These are phyloP conservation scores for Poecile montanus DNA, from an alignment of 2,797 vertebrate genomes.

Conservation along the genomic window DNA sequence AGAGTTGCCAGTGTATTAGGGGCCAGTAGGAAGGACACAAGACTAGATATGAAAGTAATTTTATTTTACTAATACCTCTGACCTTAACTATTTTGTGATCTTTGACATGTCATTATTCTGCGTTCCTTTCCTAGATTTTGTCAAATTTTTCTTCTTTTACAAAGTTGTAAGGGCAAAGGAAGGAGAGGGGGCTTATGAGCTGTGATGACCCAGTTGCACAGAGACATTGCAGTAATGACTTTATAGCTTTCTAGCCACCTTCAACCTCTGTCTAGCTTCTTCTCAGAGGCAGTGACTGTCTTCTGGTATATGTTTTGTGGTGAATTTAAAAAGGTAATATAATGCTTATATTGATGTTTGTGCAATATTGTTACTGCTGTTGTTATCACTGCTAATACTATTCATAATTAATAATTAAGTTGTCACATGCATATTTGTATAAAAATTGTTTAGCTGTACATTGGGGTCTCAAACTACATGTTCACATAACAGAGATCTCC, in stretches of 20 bases:
- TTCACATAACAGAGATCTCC: background rate
- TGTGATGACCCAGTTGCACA: background rate
- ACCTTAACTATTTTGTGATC: background rate
- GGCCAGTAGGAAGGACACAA: background rate
- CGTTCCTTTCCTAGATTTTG: background rate
- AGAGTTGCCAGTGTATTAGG: background rate
- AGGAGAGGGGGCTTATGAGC: rapidly evolving
- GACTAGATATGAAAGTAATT: background rate
- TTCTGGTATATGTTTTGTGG: background rate
- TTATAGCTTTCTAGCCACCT: background rate
- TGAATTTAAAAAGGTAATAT: background rate
- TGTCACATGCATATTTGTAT: background rate
- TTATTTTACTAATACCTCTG: background rate
- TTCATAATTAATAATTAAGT: background rate
- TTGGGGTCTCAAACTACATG: background rate
- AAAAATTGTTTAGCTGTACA: background rate
- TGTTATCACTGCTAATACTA: background rate
- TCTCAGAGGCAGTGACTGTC: background rate
- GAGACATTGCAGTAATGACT: background rate
- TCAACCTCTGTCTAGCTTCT: background rate
- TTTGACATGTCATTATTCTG: background rate
- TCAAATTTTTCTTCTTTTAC: background rate
- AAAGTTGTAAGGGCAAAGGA: background rate
- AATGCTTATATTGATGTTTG: background rate
- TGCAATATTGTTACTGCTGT: background rate